Base-by-base conservation (phyloP, 1,140 invertebrate species). In the Heterodera schachtii region DNA sequence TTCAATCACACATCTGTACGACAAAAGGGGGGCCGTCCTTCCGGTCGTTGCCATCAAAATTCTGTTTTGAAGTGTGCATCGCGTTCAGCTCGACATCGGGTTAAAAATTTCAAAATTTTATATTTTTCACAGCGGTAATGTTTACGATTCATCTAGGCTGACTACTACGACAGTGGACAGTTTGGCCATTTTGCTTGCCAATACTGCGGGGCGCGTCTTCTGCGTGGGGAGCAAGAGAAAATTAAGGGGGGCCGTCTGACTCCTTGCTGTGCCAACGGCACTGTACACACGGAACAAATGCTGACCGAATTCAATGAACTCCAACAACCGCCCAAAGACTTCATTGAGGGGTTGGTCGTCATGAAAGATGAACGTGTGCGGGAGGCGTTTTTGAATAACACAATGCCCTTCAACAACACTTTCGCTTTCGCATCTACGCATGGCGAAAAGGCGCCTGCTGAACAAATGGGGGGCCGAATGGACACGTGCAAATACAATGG, bases 91-190 rank as follows among this genome's bases (percentile, higher is more conserved):
- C 5, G 57, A 60, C 57, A 60, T 16, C 57, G 57, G 57, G 57
- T 60, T 60, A 60, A 60, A 60, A 11, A 16, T 60, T 60, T 5
- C 13, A 7, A 11, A 60, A 13, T 60, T 7, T 60, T 60, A 13
- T 3, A 60, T 13, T 8, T 13, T 11, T 49, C 47, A 49, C 9
- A 49, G 47, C 47, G 9, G 47, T 9, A 9, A 4, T 49, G 47
- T 49, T 49, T 49, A 49, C 47, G 47, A 49, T 49, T 6, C 47
- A 6, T 49, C 47, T 49, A 49, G 57, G 73, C 21, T 41, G 73
- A 41, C 7, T 73, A 73, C 52, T 73, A 73, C 52, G 73, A 73
- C 21, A 49, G 46, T 41, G 73, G 73, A 2, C 46, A 73, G 46
- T 73, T 73, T 3, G 73, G 73, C 3, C n/a, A 73, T 73, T 3